Evolutionary conservation across 1,140 invertebrate genomes (phyloP).

Genomic region (Eciton burchellii): DNA sequence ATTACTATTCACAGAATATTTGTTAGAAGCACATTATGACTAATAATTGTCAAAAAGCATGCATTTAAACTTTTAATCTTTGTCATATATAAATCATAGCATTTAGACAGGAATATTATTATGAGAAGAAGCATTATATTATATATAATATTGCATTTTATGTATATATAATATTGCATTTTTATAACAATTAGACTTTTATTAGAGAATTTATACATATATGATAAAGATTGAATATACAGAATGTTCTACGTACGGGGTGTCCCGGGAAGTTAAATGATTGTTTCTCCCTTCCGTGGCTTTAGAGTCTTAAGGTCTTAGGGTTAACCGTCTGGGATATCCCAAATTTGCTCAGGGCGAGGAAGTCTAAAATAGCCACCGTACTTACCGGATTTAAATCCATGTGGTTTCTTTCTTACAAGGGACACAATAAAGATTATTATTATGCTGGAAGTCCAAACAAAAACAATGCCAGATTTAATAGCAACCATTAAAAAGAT

Average conservation of each 20-base stretch:
- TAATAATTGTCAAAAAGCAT: constrained; percentile 50
- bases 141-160: neutral
- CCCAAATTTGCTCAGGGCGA: too few relatives aligned
- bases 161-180: neutral
- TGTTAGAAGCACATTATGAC: constrained; percentile 41
- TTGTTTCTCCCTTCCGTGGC: too few relatives aligned
- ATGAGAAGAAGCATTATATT: neutral
- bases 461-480: too few relatives aligned
- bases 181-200: neutral
- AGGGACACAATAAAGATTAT: too few relatives aligned
- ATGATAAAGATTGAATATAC: constrained; percentile 46
- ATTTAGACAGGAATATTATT: neutral
- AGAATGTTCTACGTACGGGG: neutral
- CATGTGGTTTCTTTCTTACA: too few relatives aligned
- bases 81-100: constrained; percentile 28
- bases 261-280: too few relatives aligned
- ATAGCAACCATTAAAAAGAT: too few relatives aligned
- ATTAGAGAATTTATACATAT: neutral
- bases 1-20: constrained; percentile 35
- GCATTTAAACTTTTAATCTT: constrained; percentile 33
- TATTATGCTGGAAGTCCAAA: too few relatives aligned
- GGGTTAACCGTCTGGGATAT: too few relatives aligned
- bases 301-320: too few relatives aligned
- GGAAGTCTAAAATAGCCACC: too few relatives aligned
- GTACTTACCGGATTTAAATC: too few relatives aligned